These are phyloP conservation scores for Apodemia zela DNA, from an alignment of 2,888 invertebrate genomes.

Conservation along the genomic window DNA sequence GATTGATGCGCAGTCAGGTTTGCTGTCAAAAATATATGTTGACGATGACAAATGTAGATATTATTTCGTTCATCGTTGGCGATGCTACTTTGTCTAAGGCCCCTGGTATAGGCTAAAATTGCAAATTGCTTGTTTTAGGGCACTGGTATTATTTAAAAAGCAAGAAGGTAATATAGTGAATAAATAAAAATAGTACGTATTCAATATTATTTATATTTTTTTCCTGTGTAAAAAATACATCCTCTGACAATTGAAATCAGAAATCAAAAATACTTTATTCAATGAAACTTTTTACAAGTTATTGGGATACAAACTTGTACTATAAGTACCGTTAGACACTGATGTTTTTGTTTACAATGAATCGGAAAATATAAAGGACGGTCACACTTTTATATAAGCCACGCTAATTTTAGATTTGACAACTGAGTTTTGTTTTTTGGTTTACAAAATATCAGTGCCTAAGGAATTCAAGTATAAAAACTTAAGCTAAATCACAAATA, in stretches of 20 bases:
- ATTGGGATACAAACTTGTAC: conserved; percentile 9
- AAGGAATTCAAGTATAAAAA: conserved; percentile 8
- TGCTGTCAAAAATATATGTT: too few species aligned
- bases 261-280: too few species aligned
- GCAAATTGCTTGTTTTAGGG: too few species aligned
- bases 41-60: too few species aligned
- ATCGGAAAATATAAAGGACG: background rate
- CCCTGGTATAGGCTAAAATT: too few species aligned
- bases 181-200: conserved; percentile 35
- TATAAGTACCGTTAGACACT: background rate
- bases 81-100: too few species aligned
- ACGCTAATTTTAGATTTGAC: background rate
- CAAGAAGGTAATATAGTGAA: background rate
- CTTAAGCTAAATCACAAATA: conserved; percentile 10
- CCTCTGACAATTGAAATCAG: too few species aligned
- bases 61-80: too few species aligned
- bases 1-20: too few species aligned
- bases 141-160: background rate
- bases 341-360: background rate
- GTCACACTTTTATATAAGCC: background rate
- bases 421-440: background rate
- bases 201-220: conserved; percentile 1
- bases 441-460: background rate
- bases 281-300: too few species aligned
- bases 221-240: conserved; percentile 6